Evolutionary conservation across 2,888 invertebrate species (phyloP).

Genomic region (Caenorhabditis uteleia): DNA sequence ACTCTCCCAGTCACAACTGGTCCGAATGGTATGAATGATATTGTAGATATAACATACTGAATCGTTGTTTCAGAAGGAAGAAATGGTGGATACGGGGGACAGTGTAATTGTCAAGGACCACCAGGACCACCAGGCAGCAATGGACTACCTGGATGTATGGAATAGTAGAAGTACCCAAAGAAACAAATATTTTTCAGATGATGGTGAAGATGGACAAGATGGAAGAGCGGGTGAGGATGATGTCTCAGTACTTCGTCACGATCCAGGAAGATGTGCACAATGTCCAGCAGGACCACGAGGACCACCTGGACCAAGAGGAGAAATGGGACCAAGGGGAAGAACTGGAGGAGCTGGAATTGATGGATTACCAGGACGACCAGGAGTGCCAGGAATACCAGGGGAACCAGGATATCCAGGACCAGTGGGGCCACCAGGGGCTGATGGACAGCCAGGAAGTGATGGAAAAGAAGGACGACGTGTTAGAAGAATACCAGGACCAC

Average conservation of each 20-base stretch:
- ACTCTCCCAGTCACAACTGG: conserved; percentile 20
- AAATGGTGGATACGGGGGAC: too few relatives aligned
- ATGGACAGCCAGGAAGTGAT: conserved; percentile 28
- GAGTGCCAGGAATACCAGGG: conserved; percentile 35
- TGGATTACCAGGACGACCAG: conserved; percentile 36
- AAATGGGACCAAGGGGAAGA: conserved; percentile 23
- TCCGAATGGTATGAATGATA: background rate
- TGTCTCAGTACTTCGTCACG: conserved; percentile 26
- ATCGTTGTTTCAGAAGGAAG: background rate
- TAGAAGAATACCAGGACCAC: conserved; percentile 29
- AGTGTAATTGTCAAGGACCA: conserved; percentile 33
- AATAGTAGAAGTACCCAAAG: too few relatives aligned
- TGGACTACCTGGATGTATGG: conserved; percentile 26
- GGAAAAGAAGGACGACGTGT: conserved; percentile 25
- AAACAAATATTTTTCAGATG: conserved; percentile 17
- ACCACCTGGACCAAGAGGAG: conserved; percentile 46
- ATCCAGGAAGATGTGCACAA: conserved; percentile 33
- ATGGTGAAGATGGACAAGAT: conserved; percentile 21
- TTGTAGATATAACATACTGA: background rate
- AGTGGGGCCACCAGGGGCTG: conserved; percentile 30
- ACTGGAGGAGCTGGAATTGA: conserved; percentile 33
- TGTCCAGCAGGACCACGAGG: conserved; percentile 58
- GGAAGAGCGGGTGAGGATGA: conserved; percentile 29
- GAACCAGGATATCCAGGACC: conserved; percentile 38
- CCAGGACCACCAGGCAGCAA: conserved; percentile 32